Percentiles rank a stretch among this genome's conserved stretches.
These are phyloP conservation scores for Hyposoter didymator DNA, from an alignment of 2,888 invertebrate species.

Conservation along the genomic window DNA sequence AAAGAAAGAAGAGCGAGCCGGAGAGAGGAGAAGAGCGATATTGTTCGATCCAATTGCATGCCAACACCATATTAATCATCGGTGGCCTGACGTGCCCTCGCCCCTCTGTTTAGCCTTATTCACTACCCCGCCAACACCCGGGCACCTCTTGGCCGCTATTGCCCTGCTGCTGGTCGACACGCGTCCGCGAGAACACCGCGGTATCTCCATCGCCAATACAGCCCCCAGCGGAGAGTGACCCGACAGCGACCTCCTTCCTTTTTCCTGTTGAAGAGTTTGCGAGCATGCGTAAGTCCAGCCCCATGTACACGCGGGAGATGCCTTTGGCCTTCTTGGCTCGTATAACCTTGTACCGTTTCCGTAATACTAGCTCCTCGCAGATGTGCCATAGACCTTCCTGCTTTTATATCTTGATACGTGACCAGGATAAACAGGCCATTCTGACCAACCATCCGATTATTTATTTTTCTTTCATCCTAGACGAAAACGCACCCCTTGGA, in stretches of 20 bases:
- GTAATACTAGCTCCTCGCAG: not conserved
- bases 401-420: not conserved
- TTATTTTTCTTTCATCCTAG: slow-evolving; percentile 15
- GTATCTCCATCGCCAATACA: slow-evolving; percentile 40
- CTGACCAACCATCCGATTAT: slow-evolving; percentile 3
- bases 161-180: slow-evolving; percentile 40
- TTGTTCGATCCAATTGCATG: slow-evolving; percentile 85
- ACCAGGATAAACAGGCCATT: not conserved
- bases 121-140: slow-evolving; percentile 74
- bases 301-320: not conserved
- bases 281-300: not conserved
- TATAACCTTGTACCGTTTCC: not conserved
- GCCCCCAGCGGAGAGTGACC: slow-evolving; percentile 42
- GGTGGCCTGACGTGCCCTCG: slow-evolving; percentile 84
- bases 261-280: not conserved
- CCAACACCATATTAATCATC: slow-evolving; percentile 86
- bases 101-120: slow-evolving; percentile 80
- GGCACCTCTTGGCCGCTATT: slow-evolving; percentile 57
- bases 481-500: slow-evolving; percentile 67
- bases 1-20: not conserved
- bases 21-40: slow-evolving; percentile 7
- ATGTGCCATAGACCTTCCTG: not conserved
- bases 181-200: slow-evolving; percentile 54
- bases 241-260: slow-evolving; percentile 27
- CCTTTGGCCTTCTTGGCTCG: not conserved